A percentile compares a stretch with the other conserved stretches of the same genome.
Conservation (phyloP, 2,888 invertebrate genomes). For the Protophormia terraenovae region DNA sequence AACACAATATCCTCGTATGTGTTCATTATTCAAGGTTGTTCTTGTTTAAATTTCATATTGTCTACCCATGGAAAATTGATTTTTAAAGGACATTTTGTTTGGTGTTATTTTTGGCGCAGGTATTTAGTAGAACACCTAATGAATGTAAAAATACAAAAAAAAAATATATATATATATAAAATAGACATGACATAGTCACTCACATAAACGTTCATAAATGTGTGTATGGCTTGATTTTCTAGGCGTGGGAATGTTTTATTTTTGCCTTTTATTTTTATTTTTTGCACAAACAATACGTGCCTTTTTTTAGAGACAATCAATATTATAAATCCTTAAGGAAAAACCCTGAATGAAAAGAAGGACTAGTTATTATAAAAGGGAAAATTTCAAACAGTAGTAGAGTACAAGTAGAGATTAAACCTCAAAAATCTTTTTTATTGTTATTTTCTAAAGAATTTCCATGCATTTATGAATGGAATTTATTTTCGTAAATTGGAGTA, state of each 20-base stretch:
- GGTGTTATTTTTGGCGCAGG: background rate
- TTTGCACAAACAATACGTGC: slow-evolving; percentile 9
- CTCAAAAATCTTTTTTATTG: slow-evolving; percentile 10
- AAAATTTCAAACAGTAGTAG: slow-evolving; percentile 17
- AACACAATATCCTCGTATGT: background rate
- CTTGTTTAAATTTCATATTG: background rate
- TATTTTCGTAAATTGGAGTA: slow-evolving; percentile 18
- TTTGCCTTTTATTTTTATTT: background rate
- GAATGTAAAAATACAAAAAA: background rate
- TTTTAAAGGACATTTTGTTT: slow-evolving; percentile 1
- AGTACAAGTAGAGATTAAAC: slow-evolving; percentile 13
- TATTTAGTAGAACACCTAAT: background rate
- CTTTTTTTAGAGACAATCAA: background rate
- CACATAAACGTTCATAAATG: background rate
- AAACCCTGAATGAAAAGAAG: background rate
- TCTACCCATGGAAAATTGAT: slow-evolving; percentile 12
- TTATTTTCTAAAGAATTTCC: slow-evolving; percentile 14
- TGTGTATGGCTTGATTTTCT: background rate
- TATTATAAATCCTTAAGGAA: slow-evolving; percentile 18
- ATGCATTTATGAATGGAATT: slow-evolving; percentile 16
- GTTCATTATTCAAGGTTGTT: background rate
- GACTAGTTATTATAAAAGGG: background rate
- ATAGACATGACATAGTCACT: slow-evolving; percentile 1
- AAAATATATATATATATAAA: background rate
- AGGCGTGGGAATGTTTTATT: slow-evolving; percentile 48